A percentile compares a stretch with the other conserved stretches of the same genome.
Conservation (phyloP, 1,140 invertebrate species). For the Cydia amplana region DNA sequence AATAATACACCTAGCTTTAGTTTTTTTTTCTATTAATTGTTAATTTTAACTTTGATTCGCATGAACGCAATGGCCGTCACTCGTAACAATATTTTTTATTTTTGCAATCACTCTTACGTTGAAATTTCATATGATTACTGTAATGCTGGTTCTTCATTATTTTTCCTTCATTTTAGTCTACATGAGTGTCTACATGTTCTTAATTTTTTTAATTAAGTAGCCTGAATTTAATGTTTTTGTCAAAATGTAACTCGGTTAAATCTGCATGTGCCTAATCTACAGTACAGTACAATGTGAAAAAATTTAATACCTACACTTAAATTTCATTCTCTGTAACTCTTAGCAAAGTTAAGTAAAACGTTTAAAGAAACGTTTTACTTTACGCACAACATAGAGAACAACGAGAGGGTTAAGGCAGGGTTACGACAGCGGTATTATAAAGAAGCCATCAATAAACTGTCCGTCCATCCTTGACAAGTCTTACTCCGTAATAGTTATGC, state of each 20-base stretch:
- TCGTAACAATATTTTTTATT: neutral
- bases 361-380: neutral
- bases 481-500: neutral
- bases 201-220: too few relatives aligned
- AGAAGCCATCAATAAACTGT: conserved; percentile 16
- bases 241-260: too few relatives aligned
- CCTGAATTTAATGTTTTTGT: too few relatives aligned
- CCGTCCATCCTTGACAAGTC: conserved; percentile 16
- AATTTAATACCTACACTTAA: neutral
- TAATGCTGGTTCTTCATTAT: too few relatives aligned
- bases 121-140: neutral
- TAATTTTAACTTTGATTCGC: conserved; percentile 17
- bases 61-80: neutral
- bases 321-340: neutral
- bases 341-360: neutral
- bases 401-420: neutral
- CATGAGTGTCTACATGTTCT: too few relatives aligned
- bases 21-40: conserved; percentile 19
- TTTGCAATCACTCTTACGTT: neutral
- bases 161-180: too few relatives aligned
- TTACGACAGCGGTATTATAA: neutral
- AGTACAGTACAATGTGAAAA: too few relatives aligned
- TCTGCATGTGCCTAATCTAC: too few relatives aligned
- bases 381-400: neutral
- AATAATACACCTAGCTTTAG: conserved; percentile 20